Evolutionary conservation across 53 echinoderm and acorn worm species (phyloP).

Genomic region (Echinometra lucunter): DNA sequence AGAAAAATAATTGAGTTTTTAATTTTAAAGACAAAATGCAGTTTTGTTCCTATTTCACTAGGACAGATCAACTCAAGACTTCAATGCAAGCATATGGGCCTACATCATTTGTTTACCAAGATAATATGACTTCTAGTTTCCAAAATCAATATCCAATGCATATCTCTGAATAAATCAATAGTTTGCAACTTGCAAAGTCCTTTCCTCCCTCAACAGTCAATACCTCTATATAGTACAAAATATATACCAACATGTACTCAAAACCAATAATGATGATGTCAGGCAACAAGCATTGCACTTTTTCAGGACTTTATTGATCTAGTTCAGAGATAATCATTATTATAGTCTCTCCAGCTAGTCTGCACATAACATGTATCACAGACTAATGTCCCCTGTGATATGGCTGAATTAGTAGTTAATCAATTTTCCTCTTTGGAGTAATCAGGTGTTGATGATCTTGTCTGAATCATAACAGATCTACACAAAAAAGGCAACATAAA

Average conservation of each 20-base stretch:
- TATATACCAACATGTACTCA: neutral
- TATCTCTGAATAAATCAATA: constrained; percentile 27
- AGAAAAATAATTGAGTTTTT: too few relatives aligned
- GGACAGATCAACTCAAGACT: neutral
- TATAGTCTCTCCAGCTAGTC: constrained; percentile 20
- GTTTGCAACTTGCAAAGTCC: constrained; percentile 3
- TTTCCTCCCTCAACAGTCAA: neutral
- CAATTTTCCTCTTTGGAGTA: constrained; percentile 30
- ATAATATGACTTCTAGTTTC: constrained; percentile 19
- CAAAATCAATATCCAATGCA: constrained; percentile 13
- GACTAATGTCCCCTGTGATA: neutral
- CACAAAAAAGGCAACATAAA: neutral
- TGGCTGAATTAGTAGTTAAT: constrained; percentile 14
- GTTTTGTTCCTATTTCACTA: neutral
- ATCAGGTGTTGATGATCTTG: constrained; percentile 35
- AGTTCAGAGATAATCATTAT: constrained; percentile 29
- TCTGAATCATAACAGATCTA: neutral
- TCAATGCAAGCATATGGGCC: neutral
- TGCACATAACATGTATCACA: neutral
- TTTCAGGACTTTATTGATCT: constrained; percentile 22
- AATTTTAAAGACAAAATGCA: too few relatives aligned
- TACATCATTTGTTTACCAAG: neutral
- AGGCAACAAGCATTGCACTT: constrained; percentile 32
- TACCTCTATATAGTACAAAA: too few relatives aligned
- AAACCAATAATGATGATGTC: neutral